phyloP scores from a whole-genome alignment of 2,888 invertebrate genomes.

The Melikaiella ostensackeni region DNA sequence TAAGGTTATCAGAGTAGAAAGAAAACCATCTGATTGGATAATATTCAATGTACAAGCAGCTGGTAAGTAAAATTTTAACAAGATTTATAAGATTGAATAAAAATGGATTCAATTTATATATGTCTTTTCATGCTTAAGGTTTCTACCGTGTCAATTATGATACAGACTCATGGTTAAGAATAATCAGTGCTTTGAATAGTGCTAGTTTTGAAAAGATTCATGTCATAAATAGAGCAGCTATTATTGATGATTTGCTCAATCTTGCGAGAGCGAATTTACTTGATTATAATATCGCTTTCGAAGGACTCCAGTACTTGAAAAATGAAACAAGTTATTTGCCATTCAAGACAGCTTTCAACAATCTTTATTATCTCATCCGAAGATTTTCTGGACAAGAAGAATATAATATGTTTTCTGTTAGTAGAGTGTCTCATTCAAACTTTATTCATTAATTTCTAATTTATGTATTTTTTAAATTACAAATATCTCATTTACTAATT shows the following conservation, averaged over 20 bases:
- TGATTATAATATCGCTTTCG: slow-evolving; percentile 79
- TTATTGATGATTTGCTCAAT: slow-evolving; percentile 84
- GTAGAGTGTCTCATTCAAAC: not conserved
- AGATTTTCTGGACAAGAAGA: slow-evolving; percentile 75
- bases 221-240: slow-evolving; percentile 83
- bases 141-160: slow-evolving; percentile 83
- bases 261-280: slow-evolving; percentile 80
- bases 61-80: slow-evolving; percentile 76
- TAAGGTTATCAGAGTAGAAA: not conserved
- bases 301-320: slow-evolving; percentile 80
- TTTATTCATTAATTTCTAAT: not conserved
- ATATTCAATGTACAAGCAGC: slow-evolving; percentile 86
- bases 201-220: slow-evolving; percentile 78
- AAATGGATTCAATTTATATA: not conserved
- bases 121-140: slow-evolving; percentile 72
- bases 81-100: not conserved
- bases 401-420: slow-evolving; percentile 53
- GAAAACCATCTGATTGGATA: slow-evolving; percentile 80
- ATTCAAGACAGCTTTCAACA: slow-evolving; percentile 82
- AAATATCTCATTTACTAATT: not conserved
- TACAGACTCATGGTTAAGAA: slow-evolving; percentile 79
- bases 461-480: not conserved
- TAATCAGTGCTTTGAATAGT: slow-evolving; percentile 78
- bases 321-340: slow-evolving; percentile 84
- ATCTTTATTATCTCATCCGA: slow-evolving; percentile 77